Base-by-base conservation (phyloP, 2,888 invertebrate species). In the Pseudococcus viburni region DNA sequence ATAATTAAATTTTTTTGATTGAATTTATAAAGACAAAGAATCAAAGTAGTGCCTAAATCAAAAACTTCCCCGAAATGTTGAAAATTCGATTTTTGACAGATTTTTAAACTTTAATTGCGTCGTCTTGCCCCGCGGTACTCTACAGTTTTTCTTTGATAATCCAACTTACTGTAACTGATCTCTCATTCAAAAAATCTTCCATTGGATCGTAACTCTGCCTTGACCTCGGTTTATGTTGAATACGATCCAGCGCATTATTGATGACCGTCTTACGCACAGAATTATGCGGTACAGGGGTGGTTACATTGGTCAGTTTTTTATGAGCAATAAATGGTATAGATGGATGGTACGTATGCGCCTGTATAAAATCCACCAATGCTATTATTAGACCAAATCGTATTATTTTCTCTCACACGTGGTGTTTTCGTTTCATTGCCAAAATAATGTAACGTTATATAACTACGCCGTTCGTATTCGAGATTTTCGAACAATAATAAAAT, bases 111-210 rank as follows among this genome's bases (percentile, higher is more conserved):
- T n/a, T n/a, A n/a, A n/a, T n/a, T n/a, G n/a, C n/a, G n/a, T n/a
- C n/a, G n/a, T n/a, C n/a, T n/a, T n/a, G n/a, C n/a, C n/a, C n/a
- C n/a, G n/a, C n/a, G n/a, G n/a, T n/a, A n/a, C n/a, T n/a, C n/a
- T 51, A 51, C 15, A 51, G 15, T 51, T 15, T 51, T 51, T 15
- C 48, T 2, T 55, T 6, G 55, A n/a, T 0, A 55, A n/a, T 55
- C 4, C n/a, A 7, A 92, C 93, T 93, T 93, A 96, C 96, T 94
- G 94, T 94, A 90, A 94, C 94, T 90, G 94, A 93, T 91, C 94
- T 95, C 90, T 96, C 95, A 93, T 95, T 95, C 92, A 95, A 95
- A 93, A 94, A 96, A 91, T 95, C 94, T 90, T 95, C 95, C 90
- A 95, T 93, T 90, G 95, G 94, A 89, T 94, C 94, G 90, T 94